phyloP scores from a whole-genome alignment of 2,113 vertebrate genomes.

The Tachysurus vachellii region DNA sequence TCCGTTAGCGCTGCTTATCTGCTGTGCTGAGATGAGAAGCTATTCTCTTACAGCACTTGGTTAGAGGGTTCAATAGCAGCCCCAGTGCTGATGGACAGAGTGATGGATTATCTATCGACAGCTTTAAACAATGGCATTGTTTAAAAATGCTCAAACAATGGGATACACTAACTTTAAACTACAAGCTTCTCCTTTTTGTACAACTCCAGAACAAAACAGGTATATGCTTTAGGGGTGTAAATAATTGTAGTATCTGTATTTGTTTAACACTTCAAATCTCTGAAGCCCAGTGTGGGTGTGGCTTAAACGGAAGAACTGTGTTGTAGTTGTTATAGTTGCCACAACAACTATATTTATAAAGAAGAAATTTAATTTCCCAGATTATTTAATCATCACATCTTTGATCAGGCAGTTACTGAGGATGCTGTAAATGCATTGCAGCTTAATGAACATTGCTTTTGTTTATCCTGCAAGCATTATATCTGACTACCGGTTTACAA shows the following conservation, averaged over 20 bases:
- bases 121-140: constrained; percentile 12
- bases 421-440: neutral
- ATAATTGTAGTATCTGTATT: neutral
- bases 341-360: too few relatives aligned
- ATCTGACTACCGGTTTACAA: neutral
- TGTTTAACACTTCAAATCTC: neutral
- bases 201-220: neutral
- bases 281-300: neutral
- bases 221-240: neutral
- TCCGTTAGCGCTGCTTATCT: constrained; percentile 41
- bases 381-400: neutral
- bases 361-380: too few relatives aligned
- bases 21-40: constrained; percentile 33
- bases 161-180: neutral
- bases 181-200: neutral
- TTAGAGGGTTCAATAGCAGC: constrained; percentile 33
- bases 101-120: constrained; percentile 28
- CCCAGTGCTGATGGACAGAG: constrained; percentile 39
- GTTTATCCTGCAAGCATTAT: neutral
- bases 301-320: too few relatives aligned
- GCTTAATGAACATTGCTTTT: neutral
- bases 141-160: constrained; percentile 17
- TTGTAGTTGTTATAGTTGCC: too few relatives aligned
- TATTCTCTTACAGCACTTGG: constrained; percentile 39
- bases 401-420: neutral